A percentile compares a stretch with the other conserved stretches of the same genome.
These are phyloP conservation scores for Lutjanus campechanus DNA, from an alignment of 2,797 vertebrate species.

Conservation along the genomic window DNA sequence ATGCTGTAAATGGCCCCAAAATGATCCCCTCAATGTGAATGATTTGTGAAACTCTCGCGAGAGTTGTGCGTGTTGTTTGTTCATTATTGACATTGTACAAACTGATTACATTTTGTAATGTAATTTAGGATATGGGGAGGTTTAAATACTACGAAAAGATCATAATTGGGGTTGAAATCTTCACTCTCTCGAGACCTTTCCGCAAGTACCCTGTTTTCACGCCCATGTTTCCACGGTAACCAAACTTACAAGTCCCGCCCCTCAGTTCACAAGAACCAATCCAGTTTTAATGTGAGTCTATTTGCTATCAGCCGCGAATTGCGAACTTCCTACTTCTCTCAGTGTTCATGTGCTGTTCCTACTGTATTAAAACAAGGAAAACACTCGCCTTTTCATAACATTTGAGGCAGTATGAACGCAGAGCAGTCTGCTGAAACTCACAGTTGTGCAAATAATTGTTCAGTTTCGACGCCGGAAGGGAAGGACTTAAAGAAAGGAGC, in stretches of 20 bases:
- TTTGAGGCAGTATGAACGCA: slow-evolving; percentile 53
- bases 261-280: slow-evolving; percentile 62
- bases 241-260: slow-evolving; percentile 42
- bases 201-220: not conserved
- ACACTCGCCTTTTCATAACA: not conserved
- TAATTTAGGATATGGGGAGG: too few relatives aligned
- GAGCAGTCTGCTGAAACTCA: slow-evolving; percentile 19
- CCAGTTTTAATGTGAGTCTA: not conserved
- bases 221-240: not conserved
- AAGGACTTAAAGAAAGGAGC: slow-evolving; percentile 39
- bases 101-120: too few relatives aligned
- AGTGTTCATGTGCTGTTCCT: fast-evolving
- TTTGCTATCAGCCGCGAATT: slow-evolving; percentile 56
- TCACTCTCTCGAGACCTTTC: too few relatives aligned
- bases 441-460: not conserved
- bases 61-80: too few relatives aligned
- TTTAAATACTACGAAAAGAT: too few relatives aligned
- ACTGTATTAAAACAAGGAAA: not conserved
- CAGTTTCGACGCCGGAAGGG: slow-evolving; percentile 44
- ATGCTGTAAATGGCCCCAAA: too few relatives aligned
- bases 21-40: too few relatives aligned
- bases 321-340: slow-evolving; percentile 23
- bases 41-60: too few relatives aligned
- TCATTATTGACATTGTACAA: too few relatives aligned
- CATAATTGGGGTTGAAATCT: too few relatives aligned